Conservation (phyloP, 2,888 invertebrate genomes). For the Pollenia amentaria region DNA sequence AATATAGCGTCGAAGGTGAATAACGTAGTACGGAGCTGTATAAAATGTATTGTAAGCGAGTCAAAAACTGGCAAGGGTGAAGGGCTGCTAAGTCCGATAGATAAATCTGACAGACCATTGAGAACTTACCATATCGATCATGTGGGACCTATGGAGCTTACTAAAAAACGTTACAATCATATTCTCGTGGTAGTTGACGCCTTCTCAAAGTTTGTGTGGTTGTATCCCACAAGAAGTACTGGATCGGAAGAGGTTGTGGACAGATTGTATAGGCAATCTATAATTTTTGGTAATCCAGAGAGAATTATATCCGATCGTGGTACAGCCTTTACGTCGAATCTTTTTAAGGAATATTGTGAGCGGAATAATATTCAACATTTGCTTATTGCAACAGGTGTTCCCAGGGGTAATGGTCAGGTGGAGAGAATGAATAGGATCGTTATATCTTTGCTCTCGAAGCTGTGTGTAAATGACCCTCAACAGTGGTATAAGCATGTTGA, state of each 20-base stretch:
- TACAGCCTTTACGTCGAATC: not conserved
- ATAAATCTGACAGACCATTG: not conserved
- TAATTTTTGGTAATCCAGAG: not conserved
- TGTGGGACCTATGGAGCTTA: too few relatives aligned
- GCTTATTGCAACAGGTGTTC: not conserved
- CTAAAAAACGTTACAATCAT: too few relatives aligned
- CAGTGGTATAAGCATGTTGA: constrained; percentile 48
- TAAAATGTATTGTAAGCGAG: not conserved
- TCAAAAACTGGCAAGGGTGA: not conserved
- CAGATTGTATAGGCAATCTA: not conserved
- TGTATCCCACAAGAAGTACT: not conserved
- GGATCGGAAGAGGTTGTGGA: not conserved
- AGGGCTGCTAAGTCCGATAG: not conserved
- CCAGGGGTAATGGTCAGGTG: not conserved
- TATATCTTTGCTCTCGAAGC: not conserved
- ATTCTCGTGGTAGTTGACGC: not conserved
- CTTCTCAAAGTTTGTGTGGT: not conserved
- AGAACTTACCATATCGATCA: not conserved
- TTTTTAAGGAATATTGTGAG: not conserved
- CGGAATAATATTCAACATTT: not conserved
- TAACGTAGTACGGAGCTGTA: not conserved
- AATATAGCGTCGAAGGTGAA: not conserved
- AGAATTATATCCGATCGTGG: not conserved
- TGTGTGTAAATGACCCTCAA: not conserved
- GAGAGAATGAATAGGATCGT: not conserved